Percentiles rank a stretch among this genome's conserved stretches.
Conservation (phyloP, 2,113 vertebrate species). For the Nycticorax nycticorax region DNA sequence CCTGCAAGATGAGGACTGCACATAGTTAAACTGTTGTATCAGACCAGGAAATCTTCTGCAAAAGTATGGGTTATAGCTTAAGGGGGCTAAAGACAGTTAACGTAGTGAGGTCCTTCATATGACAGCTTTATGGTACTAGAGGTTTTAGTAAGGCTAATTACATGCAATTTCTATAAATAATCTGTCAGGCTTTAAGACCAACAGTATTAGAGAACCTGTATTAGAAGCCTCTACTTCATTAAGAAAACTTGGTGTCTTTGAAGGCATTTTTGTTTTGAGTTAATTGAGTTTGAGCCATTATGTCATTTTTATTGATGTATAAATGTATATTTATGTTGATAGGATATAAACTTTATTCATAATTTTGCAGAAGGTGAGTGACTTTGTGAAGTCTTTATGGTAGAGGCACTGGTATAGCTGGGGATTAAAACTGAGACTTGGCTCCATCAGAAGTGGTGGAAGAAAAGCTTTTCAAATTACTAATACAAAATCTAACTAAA, state of each 20-base stretch:
- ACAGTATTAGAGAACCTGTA: neutral
- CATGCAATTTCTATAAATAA: neutral
- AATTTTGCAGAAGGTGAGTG: neutral
- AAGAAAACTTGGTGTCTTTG: neutral
- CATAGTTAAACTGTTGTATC: neutral
- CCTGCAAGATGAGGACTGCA: neutral
- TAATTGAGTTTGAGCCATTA: neutral
- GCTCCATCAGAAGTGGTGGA: neutral
- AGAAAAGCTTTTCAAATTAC: neutral
- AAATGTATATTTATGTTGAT: neutral
- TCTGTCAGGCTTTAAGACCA: neutral
- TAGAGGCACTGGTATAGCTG: neutral
- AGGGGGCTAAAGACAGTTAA: neutral
- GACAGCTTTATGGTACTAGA: neutral
- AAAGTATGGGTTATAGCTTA: neutral
- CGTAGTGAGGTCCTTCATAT: neutral
- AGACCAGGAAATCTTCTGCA: neutral
- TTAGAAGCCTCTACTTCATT: neutral
- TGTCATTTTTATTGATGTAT: neutral
- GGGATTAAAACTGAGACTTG: neutral
- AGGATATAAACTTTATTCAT: neutral
- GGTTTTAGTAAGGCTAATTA: constrained; percentile 7
- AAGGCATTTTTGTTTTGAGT: neutral
- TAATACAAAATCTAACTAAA: neutral
- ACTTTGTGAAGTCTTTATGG: neutral